Base-by-base conservation (phyloP, 2,113 vertebrate species). In the Anthoscopus minutus region DNA sequence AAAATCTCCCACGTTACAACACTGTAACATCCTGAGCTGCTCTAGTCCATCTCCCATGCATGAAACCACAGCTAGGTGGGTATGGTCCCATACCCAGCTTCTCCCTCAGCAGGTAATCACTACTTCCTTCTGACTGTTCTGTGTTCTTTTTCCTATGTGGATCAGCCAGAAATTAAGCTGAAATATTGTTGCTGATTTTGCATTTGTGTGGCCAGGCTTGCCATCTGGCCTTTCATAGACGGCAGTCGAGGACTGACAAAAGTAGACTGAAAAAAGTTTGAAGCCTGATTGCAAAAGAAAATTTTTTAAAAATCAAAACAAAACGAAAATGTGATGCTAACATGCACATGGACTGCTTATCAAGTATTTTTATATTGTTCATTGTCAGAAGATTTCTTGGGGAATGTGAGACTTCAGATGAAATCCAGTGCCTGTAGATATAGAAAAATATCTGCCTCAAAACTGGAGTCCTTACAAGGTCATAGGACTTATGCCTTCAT, bases 301-400 rank as follows among this genome's bases (percentile, higher is more conserved):
- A 25, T 38, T 15, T 56, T 33, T 21, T 9, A 12, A 5, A 25
- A 17, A 56, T 14, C 10, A 20, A 44, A 40, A 9, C 0, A 58
- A 76, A 74, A 11, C 8, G 42, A 15, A 35, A 23, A 22, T 21
- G 2, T 30, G 4, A 9, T 38, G 5, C 4, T 66, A 57, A 44
- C 7, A 31, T 18, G 18, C 14, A 70, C 30, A 30, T 0, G 0
- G 21, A 10, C 28, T 1, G 0, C 8, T 77, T 73, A 53, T 27
- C 21, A 38, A 47, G 56, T 17, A 79, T 37, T 69, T 44, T 33
- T 45, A 28, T 38, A 19, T 28, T 8, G 2, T 19, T 35, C 12
- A 31, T 9, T 5, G 20, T 28, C 57, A 76, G 48, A 90, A 82
- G 28, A 16, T 6, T 44, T 19, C 23, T 25, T 31, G 16, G 38